phyloP scores from a whole-genome alignment of 2,113 vertebrate genomes.

The Ctenomys sociabilis region DNA sequence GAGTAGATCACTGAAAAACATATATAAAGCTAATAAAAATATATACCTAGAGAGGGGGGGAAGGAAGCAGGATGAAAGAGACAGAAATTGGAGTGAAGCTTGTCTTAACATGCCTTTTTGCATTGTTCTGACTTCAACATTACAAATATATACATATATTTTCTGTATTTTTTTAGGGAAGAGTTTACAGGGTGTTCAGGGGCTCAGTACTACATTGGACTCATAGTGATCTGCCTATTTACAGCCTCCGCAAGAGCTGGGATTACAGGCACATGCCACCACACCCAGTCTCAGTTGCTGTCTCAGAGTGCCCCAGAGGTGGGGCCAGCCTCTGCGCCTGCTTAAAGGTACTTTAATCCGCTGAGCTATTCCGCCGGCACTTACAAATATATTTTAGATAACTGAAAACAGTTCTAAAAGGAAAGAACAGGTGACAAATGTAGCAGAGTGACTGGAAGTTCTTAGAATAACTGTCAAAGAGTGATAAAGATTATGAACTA shows the following conservation, averaged over 20 bases:
- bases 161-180: too few relatives aligned
- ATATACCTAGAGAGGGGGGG: constrained; percentile 3
- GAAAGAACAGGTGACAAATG: background rate
- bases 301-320: too few relatives aligned
- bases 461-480: background rate
- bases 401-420: constrained; percentile 45
- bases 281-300: too few relatives aligned
- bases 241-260: too few relatives aligned
- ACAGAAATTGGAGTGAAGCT: background rate
- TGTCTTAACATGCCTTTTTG: background rate
- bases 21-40: constrained; percentile 35
- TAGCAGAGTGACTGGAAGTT: background rate
- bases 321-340: too few relatives aligned
- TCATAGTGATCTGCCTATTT: too few relatives aligned
- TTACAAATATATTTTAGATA: constrained; percentile 9
- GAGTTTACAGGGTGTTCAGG: too few relatives aligned
- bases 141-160: background rate
- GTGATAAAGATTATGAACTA: background rate
- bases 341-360: too few relatives aligned
- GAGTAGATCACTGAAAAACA: constrained; percentile 13
- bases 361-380: too few relatives aligned
- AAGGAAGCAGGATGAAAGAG: background rate
- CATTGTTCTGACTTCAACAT: constrained; percentile 46
- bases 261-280: too few relatives aligned
- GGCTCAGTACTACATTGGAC: too few relatives aligned